Conservation (phyloP, 1,140 invertebrate genomes). For the Drosophila athabasca region DNA sequence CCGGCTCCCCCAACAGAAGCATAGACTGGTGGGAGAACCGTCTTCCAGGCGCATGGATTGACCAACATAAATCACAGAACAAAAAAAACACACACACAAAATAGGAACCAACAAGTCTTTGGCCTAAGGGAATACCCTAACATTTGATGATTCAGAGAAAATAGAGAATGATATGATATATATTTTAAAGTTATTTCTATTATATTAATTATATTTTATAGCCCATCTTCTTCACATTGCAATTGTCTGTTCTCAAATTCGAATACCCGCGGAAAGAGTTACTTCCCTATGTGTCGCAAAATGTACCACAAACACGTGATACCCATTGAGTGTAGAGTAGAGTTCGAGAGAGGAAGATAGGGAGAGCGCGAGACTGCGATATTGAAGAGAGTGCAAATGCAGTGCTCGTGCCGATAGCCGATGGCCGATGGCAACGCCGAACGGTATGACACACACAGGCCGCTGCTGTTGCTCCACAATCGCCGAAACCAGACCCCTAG, state of each 20-base stretch:
- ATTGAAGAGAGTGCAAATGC: constrained; percentile 16
- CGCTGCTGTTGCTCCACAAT: constrained; percentile 9
- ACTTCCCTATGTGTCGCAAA: no score
- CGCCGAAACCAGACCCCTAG: not conserved
- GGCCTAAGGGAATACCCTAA: no score
- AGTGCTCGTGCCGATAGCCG: constrained; percentile 32
- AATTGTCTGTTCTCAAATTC: no score
- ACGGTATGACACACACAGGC: constrained; percentile 41
- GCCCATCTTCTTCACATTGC: no score
- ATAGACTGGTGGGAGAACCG: constrained; percentile 11
- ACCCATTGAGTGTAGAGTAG: constrained; percentile 10
- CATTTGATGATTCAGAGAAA: no score
- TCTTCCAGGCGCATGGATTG: constrained; percentile 5
- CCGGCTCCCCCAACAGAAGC: constrained; percentile 1
- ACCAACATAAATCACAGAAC: not conserved
- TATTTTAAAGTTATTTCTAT: no score
- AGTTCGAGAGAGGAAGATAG: not conserved
- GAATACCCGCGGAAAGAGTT: no score
- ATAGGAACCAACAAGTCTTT: not conserved
- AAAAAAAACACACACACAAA: not conserved
- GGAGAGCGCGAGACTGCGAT: constrained; percentile 6
- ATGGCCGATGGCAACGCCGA: constrained; percentile 15
- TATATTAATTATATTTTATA: no score
- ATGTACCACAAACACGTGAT: no score
- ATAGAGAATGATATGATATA: no score